These are phyloP conservation scores for Nymphicus hollandicus DNA, from an alignment of 2,113 vertebrate genomes.

Conservation along the genomic window DNA sequence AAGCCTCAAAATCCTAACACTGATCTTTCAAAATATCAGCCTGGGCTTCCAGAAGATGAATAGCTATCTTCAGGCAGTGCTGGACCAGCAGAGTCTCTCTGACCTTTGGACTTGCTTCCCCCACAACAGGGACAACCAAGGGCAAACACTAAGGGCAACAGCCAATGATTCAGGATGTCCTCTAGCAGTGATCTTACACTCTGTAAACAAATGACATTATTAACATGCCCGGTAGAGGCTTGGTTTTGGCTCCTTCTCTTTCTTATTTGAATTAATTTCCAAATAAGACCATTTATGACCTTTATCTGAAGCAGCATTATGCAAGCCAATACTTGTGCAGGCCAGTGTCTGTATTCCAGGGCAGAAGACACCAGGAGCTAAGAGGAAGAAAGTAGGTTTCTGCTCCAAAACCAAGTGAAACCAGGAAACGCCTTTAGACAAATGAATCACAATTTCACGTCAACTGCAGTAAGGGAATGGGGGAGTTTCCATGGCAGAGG, in stretches of 20 bases:
- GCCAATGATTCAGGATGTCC: conserved; percentile 43
- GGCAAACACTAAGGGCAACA: conserved; percentile 29
- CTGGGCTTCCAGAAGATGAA: conserved; percentile 19
- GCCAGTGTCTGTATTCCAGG: not conserved
- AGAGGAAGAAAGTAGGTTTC: conserved; percentile 9
- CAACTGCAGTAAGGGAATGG: not conserved
- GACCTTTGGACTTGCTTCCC: conserved; percentile 47
- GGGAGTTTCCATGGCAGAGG: not conserved
- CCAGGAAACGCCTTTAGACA: conserved; percentile 46
- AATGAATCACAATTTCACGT: conserved; percentile 36
- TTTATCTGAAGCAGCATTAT: conserved; percentile 51
- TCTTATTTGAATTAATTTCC: conserved; percentile 67
- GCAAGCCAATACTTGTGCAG: not conserved
- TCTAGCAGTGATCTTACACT: conserved; percentile 38
- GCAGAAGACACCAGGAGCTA: conserved; percentile 20
- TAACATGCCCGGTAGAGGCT: conserved; percentile 64
- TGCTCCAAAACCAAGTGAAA: conserved; percentile 23
- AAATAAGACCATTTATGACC: conserved; percentile 65
- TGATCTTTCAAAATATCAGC: conserved; percentile 35
- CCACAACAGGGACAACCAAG: conserved; percentile 5
- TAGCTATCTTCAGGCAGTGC: conserved; percentile 35
- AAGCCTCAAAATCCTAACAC: conserved; percentile 7
- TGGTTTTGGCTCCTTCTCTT: conserved; percentile 25
- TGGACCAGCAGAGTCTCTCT: conserved; percentile 2
- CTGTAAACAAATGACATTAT: conserved; percentile 66